Base-by-base conservation (phyloP, 1,140 invertebrate genomes). In the Propsilocerus akamusi region DNA sequence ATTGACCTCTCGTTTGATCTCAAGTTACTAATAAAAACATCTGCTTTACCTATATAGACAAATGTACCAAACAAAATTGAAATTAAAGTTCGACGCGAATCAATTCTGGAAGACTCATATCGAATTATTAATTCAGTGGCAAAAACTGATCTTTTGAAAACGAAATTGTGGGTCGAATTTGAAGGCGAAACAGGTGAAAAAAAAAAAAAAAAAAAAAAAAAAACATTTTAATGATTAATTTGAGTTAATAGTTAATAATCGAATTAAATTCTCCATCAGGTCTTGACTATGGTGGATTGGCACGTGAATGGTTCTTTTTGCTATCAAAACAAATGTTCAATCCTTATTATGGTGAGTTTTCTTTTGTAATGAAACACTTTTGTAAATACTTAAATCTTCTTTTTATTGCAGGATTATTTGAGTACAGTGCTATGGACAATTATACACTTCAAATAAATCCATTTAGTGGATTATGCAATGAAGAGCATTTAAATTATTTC, bases 321-420 rank as follows among this genome's bases (percentile, higher is more conserved):
- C 69, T 99, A 24, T 97, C 93, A 1, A 96, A 96, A 69, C 94
- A 99, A 76, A 97, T 98, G 92, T 98, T 98, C 67, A 98, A 98
- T 72, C 95, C 95, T 1, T 98, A 98, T 63, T 99, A 99, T 68
- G 94, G 94, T 0, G 22, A 41, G 14, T 37, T n/a, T 30, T 30
- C n/a, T 11, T 30, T 30, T 11, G 10, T 30, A 7, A 3, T 30
- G 2, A 8, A 2, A 4, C n/a, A 30, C n/a, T 3, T 30, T 6
- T 30, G 28, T 11, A 8, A 4, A 7, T 30, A 2, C 2, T 11
- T 30, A 11, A 30, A 30, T 30, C 3, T 30, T 30, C 10, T 6
- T 3, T 30, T 30, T 30, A 30, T 30, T 30, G 3, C 17, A 41
- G 34, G 34, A 41, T 74, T 99, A 14, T 99, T 99, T 73, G 94